Base-by-base conservation (phyloP, 2,113 vertebrate species). In the Proteles cristata region DNA sequence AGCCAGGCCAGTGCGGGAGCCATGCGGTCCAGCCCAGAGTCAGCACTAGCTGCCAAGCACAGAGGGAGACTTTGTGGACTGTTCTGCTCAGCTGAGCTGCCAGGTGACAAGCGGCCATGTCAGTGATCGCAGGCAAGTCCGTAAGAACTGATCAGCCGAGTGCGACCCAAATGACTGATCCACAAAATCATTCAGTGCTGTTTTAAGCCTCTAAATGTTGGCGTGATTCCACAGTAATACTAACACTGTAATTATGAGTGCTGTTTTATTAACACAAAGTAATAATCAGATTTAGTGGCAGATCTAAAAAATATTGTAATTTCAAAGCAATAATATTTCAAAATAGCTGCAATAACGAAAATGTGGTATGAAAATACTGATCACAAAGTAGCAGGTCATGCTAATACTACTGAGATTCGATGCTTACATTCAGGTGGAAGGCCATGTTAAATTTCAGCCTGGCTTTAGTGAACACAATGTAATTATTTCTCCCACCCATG, bases 401-500 rank as follows among this genome's bases (percentile, higher is more conserved):
- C 33, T 94, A 33, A 48, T 69, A 26, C 66, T 48, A 55, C 68
- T 16, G 11, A 48, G 6, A 4, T n/a, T n/a, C 19, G 25, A 77
- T 71, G 7, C 58, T 21, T 23, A 28, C 9, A 48, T 50, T 87
- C 61, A 39, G 35, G 50, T 58, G 43, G 55, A 63, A 92, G 55
- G 88, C 73, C 91, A 68, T 7, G 55, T n/a, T 45, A 81, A 73
- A 84, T 53, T 91, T 84, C 77, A 48, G 55, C 43, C 55, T 63
- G 26, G 65, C 9, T 61, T 50, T 31, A 89, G 50, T 81, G 58
- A 93, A 86, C 96, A 76, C 23, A 31, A 85, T 80, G 43, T 12
- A 33, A 58, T 68, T 50, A 85, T 94, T 94, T 94, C 92, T 94
- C 26, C 39, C 19, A 81, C 19, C 39, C 65, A 89, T 53, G 65